phyloP scores from a whole-genome alignment of 2,797 vertebrate genomes.

The Lacerta viridis region DNA sequence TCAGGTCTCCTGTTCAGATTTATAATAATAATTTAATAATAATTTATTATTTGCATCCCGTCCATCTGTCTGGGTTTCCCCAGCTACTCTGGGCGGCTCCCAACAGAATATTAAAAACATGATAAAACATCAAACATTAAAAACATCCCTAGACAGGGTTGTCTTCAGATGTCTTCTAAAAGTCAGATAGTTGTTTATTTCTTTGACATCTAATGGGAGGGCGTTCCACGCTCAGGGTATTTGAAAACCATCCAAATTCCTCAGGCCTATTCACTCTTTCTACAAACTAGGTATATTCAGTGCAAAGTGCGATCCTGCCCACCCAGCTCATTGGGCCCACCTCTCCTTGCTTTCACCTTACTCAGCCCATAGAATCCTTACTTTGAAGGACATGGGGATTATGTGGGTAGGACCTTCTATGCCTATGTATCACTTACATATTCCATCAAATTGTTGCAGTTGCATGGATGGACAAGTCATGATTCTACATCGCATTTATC shows the following conservation, averaged over 20 bases:
- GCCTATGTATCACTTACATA: neutral
- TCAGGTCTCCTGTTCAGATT: neutral
- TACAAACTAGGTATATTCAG: neutral
- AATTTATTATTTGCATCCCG: too few relatives aligned
- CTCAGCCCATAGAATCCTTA: neutral
- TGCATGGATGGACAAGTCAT: neutral
- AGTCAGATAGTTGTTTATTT: too few relatives aligned
- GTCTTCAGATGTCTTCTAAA: too few relatives aligned
- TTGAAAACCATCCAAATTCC: neutral
- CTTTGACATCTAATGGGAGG: too few relatives aligned
- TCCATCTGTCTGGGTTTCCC: too few relatives aligned
- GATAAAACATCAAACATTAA: too few relatives aligned
- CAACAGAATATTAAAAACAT: too few relatives aligned
- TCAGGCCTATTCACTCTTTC: neutral
- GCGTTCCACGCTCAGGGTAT: too few relatives aligned
- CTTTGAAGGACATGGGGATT: neutral
- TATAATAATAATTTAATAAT: too few relatives aligned
- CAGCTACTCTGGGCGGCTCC: too few relatives aligned
- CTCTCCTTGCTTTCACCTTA: neutral
- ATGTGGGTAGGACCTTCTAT: neutral
- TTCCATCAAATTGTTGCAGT: neutral
- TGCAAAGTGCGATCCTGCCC: neutral
- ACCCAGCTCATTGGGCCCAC: too few relatives aligned
- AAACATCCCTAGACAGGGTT: too few relatives aligned
- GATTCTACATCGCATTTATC: neutral